These are phyloP conservation scores for Hemibagrus guttatus DNA, from an alignment of 2,797 vertebrate genomes.

Conservation along the genomic window DNA sequence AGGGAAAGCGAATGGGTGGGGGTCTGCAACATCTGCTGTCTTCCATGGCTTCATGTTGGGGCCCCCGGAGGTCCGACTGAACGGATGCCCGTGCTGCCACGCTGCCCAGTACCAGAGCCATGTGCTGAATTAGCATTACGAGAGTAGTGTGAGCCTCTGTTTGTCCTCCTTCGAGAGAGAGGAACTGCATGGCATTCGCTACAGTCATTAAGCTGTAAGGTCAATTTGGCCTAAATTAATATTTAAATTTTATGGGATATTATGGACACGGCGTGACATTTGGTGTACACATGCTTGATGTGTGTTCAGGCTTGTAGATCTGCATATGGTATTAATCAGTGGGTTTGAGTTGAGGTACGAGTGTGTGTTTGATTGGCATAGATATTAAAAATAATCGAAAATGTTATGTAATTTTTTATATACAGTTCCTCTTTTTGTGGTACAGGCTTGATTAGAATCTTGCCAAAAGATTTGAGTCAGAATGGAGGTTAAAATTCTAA, in stretches of 20 bases:
- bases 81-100: slow-evolving; percentile 40
- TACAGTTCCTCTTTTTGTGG: neutral
- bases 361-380: neutral
- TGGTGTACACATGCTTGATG: slow-evolving; percentile 41
- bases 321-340: slow-evolving; percentile 39
- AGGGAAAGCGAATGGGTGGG: slow-evolving; percentile 17
- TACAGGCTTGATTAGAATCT: neutral
- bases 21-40: slow-evolving; percentile 58
- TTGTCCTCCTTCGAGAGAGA: slow-evolving; percentile 37
- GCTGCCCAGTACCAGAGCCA: slow-evolving; percentile 36
- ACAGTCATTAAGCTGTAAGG: slow-evolving; percentile 58
- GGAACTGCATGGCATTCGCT: slow-evolving; percentile 51
- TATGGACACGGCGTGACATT: slow-evolving; percentile 41
- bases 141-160: slow-evolving; percentile 35
- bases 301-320: slow-evolving; percentile 32
- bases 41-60: slow-evolving; percentile 51
- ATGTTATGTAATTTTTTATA: slow-evolving; percentile 2
- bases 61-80: slow-evolving; percentile 49
- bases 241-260: slow-evolving; percentile 55
- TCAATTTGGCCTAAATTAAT: slow-evolving; percentile 62
- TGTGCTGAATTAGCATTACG: slow-evolving; percentile 47
- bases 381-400: neutral
- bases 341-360: neutral
- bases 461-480: neutral
- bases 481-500: slow-evolving; percentile 14